Evolutionary conservation across 2,888 invertebrate species (phyloP).

Genomic region (Athalia circularis): DNA sequence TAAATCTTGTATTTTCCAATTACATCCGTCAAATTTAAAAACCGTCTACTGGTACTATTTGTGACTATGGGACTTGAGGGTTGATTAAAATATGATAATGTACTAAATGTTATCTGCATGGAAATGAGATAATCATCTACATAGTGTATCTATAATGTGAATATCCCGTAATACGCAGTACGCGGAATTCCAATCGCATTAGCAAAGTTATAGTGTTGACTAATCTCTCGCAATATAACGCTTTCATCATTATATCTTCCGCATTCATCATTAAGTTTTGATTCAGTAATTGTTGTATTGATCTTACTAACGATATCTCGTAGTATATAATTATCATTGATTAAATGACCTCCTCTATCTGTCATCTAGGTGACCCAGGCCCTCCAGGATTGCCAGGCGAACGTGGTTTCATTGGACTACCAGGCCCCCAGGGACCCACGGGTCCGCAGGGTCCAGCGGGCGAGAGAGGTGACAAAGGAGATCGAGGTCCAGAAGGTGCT

Average conservation of each 20-base stretch:
- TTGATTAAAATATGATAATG: no score
- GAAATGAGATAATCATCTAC: no score
- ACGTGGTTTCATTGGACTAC: constrained; percentile 80
- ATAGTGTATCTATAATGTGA: background rate
- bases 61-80: no score
- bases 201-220: background rate
- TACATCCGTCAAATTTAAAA: background rate
- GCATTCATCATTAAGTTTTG: constrained; percentile 15
- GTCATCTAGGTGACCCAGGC: constrained; percentile 80
- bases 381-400: constrained; percentile 80
- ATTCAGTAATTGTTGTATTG: constrained; percentile 8
- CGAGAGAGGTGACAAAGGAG: constrained; percentile 85
- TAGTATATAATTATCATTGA: background rate
- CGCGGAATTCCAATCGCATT: background rate
- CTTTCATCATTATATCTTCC: background rate
- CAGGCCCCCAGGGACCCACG: constrained; percentile 78
- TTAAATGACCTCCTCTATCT: constrained; percentile 1
- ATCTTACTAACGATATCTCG: constrained; percentile 11
- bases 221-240: background rate
- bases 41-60: no score
- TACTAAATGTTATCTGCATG: no score
- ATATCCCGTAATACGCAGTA: background rate
- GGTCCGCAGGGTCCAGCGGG: constrained; percentile 81
- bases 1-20: background rate
- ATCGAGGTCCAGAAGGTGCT: constrained; percentile 82